Evolutionary conservation across 2,113 vertebrate genomes (phyloP), one percentile per base, ranked within the genome.

Genomic region (Megaleporinus macrocephalus): DNA sequence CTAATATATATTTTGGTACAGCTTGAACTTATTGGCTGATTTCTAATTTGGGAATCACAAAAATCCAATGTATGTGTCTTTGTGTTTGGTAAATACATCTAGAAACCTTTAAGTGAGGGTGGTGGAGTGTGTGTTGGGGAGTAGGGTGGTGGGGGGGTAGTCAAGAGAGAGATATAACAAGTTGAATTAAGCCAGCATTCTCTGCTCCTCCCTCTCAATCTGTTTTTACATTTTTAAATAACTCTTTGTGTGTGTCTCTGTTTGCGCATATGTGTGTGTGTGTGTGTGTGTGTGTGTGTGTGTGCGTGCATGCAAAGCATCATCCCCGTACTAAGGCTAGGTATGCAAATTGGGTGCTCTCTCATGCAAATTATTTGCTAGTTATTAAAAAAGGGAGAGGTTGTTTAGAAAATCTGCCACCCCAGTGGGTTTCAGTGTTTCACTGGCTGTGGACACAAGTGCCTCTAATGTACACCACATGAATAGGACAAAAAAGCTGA

Each of bases 331-430:
- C 79, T 69, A 79, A 74, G 59, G 69, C 44, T 84, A 81, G 83
- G 68, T 76, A 86, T 87, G 77, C 83, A 89, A 89, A 90, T 87
- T 81, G 78, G 77, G 83, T 84, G 83, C 70, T 87, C 84, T 80
- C 83, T 89, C 87, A 89, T 90, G 87, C 86, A 86, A 89, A 90
- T 87, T 78, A 87, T 89, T 87, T 87, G 65, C 78, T 73, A 81
- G 73, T 90, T 89, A 89, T 89, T 85, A 87, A 88, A 85, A 86
- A 80, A 73, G 84, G 77, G 73, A 76, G 74, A 84, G 79, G 66
- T 86, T 85, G 82, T 83, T 83, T 84, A 73, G 77, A 83, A 80
- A 82, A 83, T 84, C 81, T 82, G 78, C 83, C 81, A 84, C 79
- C 84, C 86, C 82, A 86, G 88, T 88, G 81, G 82, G 78, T 87